These are phyloP conservation scores for Perca fluviatilis DNA, from an alignment of 2,113 vertebrate genomes.

Conservation along the genomic window DNA sequence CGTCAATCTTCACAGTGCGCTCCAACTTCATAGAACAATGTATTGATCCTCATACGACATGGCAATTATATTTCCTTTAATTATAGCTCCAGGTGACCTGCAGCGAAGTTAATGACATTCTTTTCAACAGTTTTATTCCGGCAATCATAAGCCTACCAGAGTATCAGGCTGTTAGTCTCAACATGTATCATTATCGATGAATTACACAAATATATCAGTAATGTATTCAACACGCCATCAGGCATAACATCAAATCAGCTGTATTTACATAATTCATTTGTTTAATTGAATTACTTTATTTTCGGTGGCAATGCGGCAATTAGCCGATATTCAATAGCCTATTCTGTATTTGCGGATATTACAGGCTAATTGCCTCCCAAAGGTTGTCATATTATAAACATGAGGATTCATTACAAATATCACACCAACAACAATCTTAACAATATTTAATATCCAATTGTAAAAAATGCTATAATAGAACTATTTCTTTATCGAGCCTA, in stretches of 20 bases:
- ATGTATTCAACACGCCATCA: slow-evolving; percentile 59
- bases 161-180: slow-evolving; percentile 34
- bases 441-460: neutral
- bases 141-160: neutral
- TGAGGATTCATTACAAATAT: neutral
- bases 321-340: neutral
- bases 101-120: neutral
- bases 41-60: slow-evolving; percentile 8
- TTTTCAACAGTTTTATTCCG: neutral
- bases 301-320: neutral
- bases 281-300: slow-evolving; percentile 48
- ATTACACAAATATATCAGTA: slow-evolving; percentile 48
- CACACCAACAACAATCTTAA: neutral
- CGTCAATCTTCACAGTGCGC: neutral
- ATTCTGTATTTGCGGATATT: slow-evolving; percentile 24
- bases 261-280: slow-evolving; percentile 74
- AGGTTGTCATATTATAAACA: neutral
- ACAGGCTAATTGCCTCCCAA: neutral
- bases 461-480: neutral
- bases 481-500: neutral
- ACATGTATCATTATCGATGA: slow-evolving; percentile 34
- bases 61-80: slow-evolving; percentile 1
- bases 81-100: slow-evolving; percentile 9
- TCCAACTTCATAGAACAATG: neutral
- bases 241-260: slow-evolving; percentile 55